Percentiles rank a stretch among this genome's conserved stretches.
These are phyloP conservation scores for Archilochus colubris DNA, from an alignment of 2,113 vertebrate species.

Conservation along the genomic window DNA sequence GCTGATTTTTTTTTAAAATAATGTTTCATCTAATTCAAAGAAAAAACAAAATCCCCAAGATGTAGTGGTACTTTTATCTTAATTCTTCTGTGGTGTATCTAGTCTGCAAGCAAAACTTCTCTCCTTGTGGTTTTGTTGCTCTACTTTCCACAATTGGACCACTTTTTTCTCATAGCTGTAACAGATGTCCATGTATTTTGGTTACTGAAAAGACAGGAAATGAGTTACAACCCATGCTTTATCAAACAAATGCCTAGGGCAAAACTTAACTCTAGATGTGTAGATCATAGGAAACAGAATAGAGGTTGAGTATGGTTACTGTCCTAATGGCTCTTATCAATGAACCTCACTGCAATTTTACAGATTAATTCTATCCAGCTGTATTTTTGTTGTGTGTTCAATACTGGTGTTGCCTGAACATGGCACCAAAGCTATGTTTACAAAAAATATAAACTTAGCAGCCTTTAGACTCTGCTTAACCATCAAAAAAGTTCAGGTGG, in stretches of 20 bases:
- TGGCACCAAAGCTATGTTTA: neutral
- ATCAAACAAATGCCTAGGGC: neutral
- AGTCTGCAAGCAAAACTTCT: neutral
- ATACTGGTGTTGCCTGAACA: neutral
- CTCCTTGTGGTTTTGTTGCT: neutral
- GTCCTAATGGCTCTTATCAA: neutral
- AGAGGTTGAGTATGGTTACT: neutral
- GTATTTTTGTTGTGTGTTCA: neutral
- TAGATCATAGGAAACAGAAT: neutral
- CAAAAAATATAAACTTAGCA: neutral
- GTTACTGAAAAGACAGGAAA: neutral
- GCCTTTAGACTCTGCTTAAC: neutral
- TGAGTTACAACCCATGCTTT: neutral
- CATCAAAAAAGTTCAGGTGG: neutral
- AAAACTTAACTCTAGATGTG: neutral
- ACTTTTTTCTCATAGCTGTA: neutral
- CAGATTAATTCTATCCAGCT: neutral
- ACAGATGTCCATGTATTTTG: neutral
- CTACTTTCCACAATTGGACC: neutral
- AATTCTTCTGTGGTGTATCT: neutral
- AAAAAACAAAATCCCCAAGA: neutral
- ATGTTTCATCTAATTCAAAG: neutral
- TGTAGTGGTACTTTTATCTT: neutral
- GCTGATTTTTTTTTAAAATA: neutral
- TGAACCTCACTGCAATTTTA: neutral